A percentile compares a stretch with the other conserved stretches of the same genome.
Conservation (phyloP, 23 tunicate genomes). For the Halocynthia roretzi region DNA sequence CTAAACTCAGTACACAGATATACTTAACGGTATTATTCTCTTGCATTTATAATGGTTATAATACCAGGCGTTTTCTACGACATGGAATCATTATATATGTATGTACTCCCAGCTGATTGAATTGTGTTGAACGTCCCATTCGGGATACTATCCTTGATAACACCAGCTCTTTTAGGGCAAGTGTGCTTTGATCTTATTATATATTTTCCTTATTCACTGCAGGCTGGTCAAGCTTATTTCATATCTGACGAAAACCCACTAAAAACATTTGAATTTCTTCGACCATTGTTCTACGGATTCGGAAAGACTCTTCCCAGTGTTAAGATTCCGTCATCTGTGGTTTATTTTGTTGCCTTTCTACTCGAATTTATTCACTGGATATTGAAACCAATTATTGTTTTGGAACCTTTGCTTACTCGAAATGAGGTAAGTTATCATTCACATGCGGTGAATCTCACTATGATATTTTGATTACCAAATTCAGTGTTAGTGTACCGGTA, state of each 20-base stretch:
- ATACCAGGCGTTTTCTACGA: too few species aligned
- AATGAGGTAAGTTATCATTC: constrained; percentile 40
- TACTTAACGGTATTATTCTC: too few species aligned
- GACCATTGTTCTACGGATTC: constrained; percentile 72
- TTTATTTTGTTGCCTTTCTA: constrained; percentile 40
- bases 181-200: too few species aligned
- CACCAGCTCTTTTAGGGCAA: too few species aligned
- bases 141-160: too few species aligned
- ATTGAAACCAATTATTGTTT: constrained; percentile 21
- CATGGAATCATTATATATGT: too few species aligned
- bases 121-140: too few species aligned
- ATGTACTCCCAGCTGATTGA: too few species aligned
- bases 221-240: constrained; percentile 91
- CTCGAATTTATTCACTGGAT: constrained; percentile 36
- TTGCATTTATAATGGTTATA: too few species aligned
- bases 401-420: constrained; percentile 63
- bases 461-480: background rate
- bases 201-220: too few species aligned
- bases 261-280: constrained; percentile 48
- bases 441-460: background rate
- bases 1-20: too few species aligned
- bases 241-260: constrained; percentile 75
- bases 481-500: background rate
- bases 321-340: constrained; percentile 39
- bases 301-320: constrained; percentile 45